Percentiles rank a stretch among this genome's conserved stretches.
phyloP scores from a whole-genome alignment of 2,797 vertebrate species.

The Sternarchorhynchus goeldii region DNA sequence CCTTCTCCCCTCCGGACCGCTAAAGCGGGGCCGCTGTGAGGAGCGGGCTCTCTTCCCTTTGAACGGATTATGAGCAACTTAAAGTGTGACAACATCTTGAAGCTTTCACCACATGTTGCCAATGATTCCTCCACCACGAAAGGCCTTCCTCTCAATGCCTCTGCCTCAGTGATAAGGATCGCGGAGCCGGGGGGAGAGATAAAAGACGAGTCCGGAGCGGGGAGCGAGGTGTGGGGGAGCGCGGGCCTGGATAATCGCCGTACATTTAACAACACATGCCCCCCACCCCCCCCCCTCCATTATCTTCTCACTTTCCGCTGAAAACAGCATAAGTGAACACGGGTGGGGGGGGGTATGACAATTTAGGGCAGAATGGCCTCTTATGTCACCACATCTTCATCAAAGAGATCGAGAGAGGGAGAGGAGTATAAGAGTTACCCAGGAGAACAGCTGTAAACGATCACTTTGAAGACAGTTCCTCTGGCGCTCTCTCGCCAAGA shows the following conservation, averaged over 20 bases:
- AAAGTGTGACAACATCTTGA: conserved; percentile 90
- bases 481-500: conserved; percentile 64
- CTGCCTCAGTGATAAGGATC: conserved; percentile 79
- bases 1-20: conserved; percentile 44
- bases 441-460: conserved; percentile 92
- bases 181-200: conserved; percentile 71
- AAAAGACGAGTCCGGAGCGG: conserved; percentile 66
- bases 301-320: conserved; percentile 65
- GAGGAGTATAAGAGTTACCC: conserved; percentile 83
- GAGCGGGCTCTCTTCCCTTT: conserved; percentile 78
- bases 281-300: conserved; percentile 65
- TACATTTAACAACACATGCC: conserved; percentile 75
- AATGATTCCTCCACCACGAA: conserved; percentile 79
- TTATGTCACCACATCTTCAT: conserved; percentile 81
- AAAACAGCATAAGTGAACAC: conserved; percentile 58
- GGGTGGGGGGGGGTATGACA: conserved; percentile 75
- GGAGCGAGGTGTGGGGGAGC: conserved; percentile 54
- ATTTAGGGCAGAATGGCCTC: conserved; percentile 81
- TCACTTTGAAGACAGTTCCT: conserved; percentile 87
- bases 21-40: conserved; percentile 70
- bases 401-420: conserved; percentile 80
- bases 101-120: conserved; percentile 83
- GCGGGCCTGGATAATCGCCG: conserved; percentile 71
- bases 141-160: conserved; percentile 81
- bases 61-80: conserved; percentile 85